phyloP scores from a whole-genome alignment of 2,888 invertebrate genomes.

The Orgyia antiqua region DNA sequence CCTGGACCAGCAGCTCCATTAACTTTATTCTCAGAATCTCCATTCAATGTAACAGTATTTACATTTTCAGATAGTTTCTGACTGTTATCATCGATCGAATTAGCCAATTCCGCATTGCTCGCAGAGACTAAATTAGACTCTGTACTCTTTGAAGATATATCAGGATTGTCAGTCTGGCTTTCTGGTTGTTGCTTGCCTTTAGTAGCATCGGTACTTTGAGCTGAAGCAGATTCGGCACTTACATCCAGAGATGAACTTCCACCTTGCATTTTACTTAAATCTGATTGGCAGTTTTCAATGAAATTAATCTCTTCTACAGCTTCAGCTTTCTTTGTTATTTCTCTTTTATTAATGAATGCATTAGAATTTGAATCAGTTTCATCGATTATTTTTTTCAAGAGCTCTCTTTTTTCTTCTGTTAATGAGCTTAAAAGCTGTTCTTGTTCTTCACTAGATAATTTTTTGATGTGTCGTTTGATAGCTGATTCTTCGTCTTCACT shows the following conservation, averaged over 20 bases:
- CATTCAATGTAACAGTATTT: constrained; percentile 18
- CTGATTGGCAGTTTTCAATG: constrained; percentile 50
- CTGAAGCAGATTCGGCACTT: constrained; percentile 33
- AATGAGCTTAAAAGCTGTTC: constrained; percentile 58
- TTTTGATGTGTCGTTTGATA: constrained; percentile 60
- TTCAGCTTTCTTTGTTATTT: constrained; percentile 66
- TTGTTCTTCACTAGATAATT: constrained; percentile 53
- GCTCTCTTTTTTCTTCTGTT: constrained; percentile 54
- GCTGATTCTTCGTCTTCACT: constrained; percentile 55
- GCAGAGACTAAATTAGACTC: constrained; percentile 29
- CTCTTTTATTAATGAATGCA: constrained; percentile 51
- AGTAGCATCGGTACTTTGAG: constrained; percentile 30
- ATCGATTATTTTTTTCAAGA: constrained; percentile 60
- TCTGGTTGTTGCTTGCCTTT: constrained; percentile 36
- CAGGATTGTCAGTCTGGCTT: constrained; percentile 30
- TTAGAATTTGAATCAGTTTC: constrained; percentile 28
- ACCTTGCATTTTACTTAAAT: constrained; percentile 49
- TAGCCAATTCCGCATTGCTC: constrained; percentile 33
- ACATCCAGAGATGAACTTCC: constrained; percentile 33
- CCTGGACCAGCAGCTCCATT: constrained; percentile 27
- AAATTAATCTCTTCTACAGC: constrained; percentile 55
- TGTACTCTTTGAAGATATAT: constrained; percentile 33
- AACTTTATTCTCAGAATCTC: constrained; percentile 27
- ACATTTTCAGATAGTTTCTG: constrained; percentile 10
- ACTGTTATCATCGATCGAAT: constrained; percentile 15